Conservation (phyloP, 2,888 invertebrate genomes). For the Mesorhabditis sp. region DNA sequence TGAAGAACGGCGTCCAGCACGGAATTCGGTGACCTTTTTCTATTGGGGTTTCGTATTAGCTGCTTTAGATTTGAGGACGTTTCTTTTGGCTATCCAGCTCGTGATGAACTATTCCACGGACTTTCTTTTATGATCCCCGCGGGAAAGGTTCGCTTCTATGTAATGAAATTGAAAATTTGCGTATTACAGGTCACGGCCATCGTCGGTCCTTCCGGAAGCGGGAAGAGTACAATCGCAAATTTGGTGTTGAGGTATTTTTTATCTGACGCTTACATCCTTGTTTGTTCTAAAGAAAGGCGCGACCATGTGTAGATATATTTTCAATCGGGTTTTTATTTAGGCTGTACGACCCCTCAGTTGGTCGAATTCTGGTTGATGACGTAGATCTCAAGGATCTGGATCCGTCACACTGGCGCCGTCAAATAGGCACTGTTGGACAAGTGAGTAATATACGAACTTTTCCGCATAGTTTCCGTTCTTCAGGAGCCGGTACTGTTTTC, state of each 20-base stretch:
- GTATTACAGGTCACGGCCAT: slow-evolving; percentile 69
- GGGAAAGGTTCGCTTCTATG: slow-evolving; percentile 62
- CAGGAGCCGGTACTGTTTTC: slow-evolving; percentile 86
- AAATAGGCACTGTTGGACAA: slow-evolving; percentile 85
- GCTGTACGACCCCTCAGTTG: slow-evolving; percentile 73
- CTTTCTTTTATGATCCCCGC: slow-evolving; percentile 70
- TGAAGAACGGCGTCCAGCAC: slow-evolving; percentile 27
- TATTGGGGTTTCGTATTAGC: not conserved
- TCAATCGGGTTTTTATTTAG: slow-evolving; percentile 18
- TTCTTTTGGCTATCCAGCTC: slow-evolving; percentile 71
- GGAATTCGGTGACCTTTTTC: slow-evolving; percentile 22
- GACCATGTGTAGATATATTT: not conserved
- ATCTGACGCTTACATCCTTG: not conserved
- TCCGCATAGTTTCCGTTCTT: not conserved
- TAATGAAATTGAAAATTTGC: not conserved
- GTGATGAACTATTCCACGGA: slow-evolving; percentile 67
- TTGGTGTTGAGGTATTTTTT: slow-evolving; percentile 71
- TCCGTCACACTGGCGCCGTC: slow-evolving; percentile 78
- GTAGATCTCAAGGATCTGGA: slow-evolving; percentile 73
- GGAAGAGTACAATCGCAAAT: slow-evolving; percentile 85
- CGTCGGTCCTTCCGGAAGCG: slow-evolving; percentile 89
- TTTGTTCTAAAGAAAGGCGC: not conserved
- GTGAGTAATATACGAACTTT: slow-evolving; percentile 58
- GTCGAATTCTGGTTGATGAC: slow-evolving; percentile 72
- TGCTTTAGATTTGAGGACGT: slow-evolving; percentile 69